phyloP scores from a whole-genome alignment of 2,888 invertebrate genomes.

The Subacronicta megacephala region DNA sequence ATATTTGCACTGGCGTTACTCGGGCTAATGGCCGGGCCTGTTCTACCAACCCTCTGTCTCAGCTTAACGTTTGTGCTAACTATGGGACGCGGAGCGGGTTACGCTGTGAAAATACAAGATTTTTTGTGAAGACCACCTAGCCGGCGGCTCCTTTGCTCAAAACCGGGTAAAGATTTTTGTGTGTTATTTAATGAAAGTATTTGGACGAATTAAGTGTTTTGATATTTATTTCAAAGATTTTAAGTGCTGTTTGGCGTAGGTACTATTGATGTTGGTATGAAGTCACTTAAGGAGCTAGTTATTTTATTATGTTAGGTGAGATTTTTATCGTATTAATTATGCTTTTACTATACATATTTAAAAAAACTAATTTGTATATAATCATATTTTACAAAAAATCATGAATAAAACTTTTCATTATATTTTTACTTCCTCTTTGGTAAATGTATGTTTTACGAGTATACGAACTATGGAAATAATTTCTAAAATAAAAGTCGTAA shows the following conservation, averaged over 20 bases:
- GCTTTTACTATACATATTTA: no score
- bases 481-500: no score
- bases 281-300: neutral
- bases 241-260: conserved; percentile 7
- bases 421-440: no score
- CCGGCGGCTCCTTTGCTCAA: conserved; percentile 41
- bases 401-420: no score
- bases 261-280: conserved; percentile 14
- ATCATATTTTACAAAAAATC: no score
- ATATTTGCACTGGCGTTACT: conserved; percentile 77
- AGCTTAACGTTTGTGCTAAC: conserved; percentile 54
- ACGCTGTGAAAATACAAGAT: conserved; percentile 50
- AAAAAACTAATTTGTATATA: no score
- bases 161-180: conserved; percentile 43
- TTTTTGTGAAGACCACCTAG: conserved; percentile 58
- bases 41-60: conserved; percentile 55
- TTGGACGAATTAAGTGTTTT: conserved; percentile 31
- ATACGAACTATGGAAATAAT: no score
- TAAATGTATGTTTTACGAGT: no score
- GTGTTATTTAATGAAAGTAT: conserved; percentile 29
- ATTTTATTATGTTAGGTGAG: no score
- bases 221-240: conserved; percentile 18
- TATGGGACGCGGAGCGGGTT: conserved; percentile 45
- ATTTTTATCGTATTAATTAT: no score
- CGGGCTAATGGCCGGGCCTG: conserved; percentile 75